Evolutionary conservation across 2,888 invertebrate genomes (phyloP).

Genomic region (Ophraella communa): DNA sequence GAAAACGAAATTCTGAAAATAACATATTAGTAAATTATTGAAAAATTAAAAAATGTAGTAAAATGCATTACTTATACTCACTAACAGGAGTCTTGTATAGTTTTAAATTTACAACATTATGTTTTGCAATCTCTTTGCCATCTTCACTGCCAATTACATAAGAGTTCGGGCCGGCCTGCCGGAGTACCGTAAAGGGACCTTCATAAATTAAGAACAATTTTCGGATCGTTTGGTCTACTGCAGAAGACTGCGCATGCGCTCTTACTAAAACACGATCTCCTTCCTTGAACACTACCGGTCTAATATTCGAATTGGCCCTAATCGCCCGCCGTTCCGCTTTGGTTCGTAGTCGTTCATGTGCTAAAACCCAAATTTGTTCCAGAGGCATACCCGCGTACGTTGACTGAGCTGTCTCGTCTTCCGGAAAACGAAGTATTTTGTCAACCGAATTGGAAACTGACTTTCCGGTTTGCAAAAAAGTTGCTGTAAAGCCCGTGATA

Average conservation of each 20-base stretch:
- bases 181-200: neutral
- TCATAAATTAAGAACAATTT: constrained; percentile 5
- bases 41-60: no score
- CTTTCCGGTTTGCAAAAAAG: neutral
- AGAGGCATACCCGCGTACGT: neutral
- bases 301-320: neutral
- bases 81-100: neutral
- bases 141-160: neutral
- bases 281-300: neutral
- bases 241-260: constrained; percentile 7
- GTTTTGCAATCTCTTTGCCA: neutral
- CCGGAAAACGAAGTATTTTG: no score
- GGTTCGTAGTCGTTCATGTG: neutral
- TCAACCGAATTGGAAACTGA: no score
- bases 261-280: constrained; percentile 2
- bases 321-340: constrained; percentile 5
- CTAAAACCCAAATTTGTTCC: constrained; percentile 10
- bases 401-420: no score
- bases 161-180: constrained; percentile 6
- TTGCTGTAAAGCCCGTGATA: neutral
- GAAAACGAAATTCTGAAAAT: neutral
- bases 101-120: constrained; percentile 1
- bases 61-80: no score
- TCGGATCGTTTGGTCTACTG: neutral
- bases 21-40: no score